Evolutionary conservation across 2,888 invertebrate species (phyloP), one percentile per base, ranked within the genome.

Genomic region (Drosophila percnosoma): DNA sequence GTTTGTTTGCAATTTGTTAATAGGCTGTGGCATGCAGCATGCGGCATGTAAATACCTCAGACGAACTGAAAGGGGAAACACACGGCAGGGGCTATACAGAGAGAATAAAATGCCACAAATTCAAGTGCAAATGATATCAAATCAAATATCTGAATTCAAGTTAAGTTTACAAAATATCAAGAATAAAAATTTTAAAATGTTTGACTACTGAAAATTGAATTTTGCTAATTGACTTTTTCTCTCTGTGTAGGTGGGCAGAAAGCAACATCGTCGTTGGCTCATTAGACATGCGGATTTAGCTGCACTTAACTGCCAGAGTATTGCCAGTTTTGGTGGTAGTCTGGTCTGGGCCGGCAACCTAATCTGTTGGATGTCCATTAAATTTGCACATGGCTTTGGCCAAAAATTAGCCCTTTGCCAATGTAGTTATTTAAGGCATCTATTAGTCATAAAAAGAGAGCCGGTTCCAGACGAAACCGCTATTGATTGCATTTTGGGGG

Each of bases 1-100:
- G 76, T 89, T 86, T 90, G 89, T 87, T 87, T 83, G 87, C 87
- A 87, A 87, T 90, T 87, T 87, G 87, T 87, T 87, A 87, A 85
- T 88, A 75, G 86, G 69, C 73, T 89, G 88, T 82, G 90, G 86
- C 90, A 87, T 86, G 90, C 90, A 72, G 85, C 85, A 87, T 89
- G 85, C 88, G 74, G 86, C 86, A 87, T 82, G 85, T 85, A 78
- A 87, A 89, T 89, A 76, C 75, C 74, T 68, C 24, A 85, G 33
- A 60, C 33, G 31, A 36, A 49, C 11, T 13, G 18, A 36, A 42
- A 2, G 27, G n/a, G 18, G 4, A 18, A 18, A 31, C 33, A 4
- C 40, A 13, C 15, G 13, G 1, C n/a, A 13, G n/a, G 21, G 8
- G 2, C 6, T 10, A 24, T 15, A 4, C 11, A 45, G 4, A 45